phyloP scores from a whole-genome alignment of 2,797 vertebrate species.

The Cercopithecus hamlyni region DNA sequence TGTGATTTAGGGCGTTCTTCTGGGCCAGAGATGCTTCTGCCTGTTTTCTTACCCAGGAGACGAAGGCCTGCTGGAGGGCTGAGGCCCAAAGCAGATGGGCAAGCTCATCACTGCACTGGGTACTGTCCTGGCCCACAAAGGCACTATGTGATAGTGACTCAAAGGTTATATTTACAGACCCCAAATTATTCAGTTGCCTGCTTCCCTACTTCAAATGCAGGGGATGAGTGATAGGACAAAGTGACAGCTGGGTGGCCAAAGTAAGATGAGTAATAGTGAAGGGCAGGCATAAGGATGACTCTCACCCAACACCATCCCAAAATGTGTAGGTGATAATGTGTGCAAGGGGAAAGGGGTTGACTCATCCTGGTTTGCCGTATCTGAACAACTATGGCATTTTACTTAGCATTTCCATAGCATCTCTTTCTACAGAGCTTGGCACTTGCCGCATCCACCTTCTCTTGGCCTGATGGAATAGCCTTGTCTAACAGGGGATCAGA shows the following conservation, averaged over 20 bases:
- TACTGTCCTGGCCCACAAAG: background rate
- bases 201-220: background rate
- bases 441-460: background rate
- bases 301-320: background rate
- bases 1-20: background rate
- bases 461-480: background rate
- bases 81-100: background rate
- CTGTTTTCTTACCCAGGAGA: background rate
- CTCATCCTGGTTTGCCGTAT: slow-evolving; percentile 18
- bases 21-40: background rate
- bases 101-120: background rate
- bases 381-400: slow-evolving; percentile 57
- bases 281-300: slow-evolving; percentile 2
- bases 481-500: background rate
- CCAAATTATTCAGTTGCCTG: background rate
- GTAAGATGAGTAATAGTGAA: slow-evolving; percentile 5
- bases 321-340: slow-evolving; percentile 1
- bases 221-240: background rate
- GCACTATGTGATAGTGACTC: background rate
- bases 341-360: slow-evolving; percentile 8
- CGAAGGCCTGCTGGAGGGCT: background rate
- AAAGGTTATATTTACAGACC: background rate
- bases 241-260: background rate
- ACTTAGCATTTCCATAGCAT: slow-evolving; percentile 6
- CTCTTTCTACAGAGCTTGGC: slow-evolving; percentile 8